Conservation (phyloP, 1,140 invertebrate genomes). For the Ephestia elutella region DNA sequence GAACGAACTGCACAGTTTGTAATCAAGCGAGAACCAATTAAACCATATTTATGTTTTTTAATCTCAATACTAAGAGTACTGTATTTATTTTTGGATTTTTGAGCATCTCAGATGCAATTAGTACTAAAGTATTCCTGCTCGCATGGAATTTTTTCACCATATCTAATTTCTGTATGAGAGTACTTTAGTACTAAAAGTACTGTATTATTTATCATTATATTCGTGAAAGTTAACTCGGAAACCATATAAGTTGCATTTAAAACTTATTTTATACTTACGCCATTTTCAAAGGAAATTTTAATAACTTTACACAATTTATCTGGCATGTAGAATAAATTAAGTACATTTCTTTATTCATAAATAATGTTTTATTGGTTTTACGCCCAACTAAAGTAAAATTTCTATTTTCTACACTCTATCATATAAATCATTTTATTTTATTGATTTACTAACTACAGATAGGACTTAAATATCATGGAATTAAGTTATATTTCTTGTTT, state of each 20-base stretch:
- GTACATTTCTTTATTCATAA: neutral
- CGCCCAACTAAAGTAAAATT: conserved; percentile 35
- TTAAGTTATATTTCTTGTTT: conserved; percentile 1
- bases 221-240: too few relatives aligned
- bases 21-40: conserved; percentile 54
- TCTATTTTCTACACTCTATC: conserved; percentile 72
- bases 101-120: too few relatives aligned
- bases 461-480: conserved; percentile 1
- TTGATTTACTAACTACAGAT: conserved; percentile 4
- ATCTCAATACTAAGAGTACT: neutral
- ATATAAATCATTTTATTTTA: conserved; percentile 26
- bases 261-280: neutral
- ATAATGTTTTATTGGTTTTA: conserved; percentile 63
- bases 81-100: too few relatives aligned
- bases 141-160: too few relatives aligned
- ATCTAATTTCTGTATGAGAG: too few relatives aligned
- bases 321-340: neutral
- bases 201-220: neutral
- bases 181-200: neutral
- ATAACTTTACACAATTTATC: neutral
- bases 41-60: conserved; percentile 23
- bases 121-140: too few relatives aligned
- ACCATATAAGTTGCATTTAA: neutral
- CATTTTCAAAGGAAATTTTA: neutral
- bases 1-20: conserved; percentile 37